These are phyloP conservation scores for Conus betulinus DNA, from an alignment of 1,140 invertebrate genomes.

Conservation along the genomic window DNA sequence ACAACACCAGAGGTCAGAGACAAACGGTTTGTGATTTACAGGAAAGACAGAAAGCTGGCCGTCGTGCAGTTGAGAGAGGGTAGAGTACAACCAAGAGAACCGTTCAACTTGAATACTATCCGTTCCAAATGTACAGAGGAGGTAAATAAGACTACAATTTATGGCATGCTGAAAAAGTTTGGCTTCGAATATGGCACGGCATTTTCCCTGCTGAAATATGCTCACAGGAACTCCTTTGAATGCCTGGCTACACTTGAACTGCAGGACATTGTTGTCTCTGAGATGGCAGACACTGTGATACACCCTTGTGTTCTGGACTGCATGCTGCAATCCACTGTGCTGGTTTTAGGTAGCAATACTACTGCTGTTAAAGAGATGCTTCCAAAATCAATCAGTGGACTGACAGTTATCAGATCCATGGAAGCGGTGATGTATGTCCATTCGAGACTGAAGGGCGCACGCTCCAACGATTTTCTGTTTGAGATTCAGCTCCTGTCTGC, in stretches of 20 bases:
- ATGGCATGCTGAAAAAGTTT: conserved; percentile 44
- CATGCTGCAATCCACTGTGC: conserved; percentile 51
- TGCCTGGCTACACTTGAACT: conserved; percentile 53
- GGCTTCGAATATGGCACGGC: conserved; percentile 55
- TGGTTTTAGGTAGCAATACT: neutral
- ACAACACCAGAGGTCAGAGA: neutral
- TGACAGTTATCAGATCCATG: conserved; percentile 16
- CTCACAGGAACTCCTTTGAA: conserved; percentile 43
- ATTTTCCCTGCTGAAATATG: conserved; percentile 44
- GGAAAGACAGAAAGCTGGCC: neutral
- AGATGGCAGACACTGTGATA: conserved; percentile 50
- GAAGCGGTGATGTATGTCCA: conserved; percentile 37
- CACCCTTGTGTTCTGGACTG: conserved; percentile 60
- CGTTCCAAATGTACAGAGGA: conserved; percentile 43
- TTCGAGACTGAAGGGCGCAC: conserved; percentile 26
- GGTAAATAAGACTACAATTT: conserved; percentile 46
- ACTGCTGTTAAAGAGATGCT: conserved; percentile 9
- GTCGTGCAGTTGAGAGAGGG: neutral
- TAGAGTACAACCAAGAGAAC: neutral
- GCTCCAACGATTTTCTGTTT: conserved; percentile 35
- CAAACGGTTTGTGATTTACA: neutral
- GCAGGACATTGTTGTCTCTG: conserved; percentile 41
- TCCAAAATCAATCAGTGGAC: conserved; percentile 27
- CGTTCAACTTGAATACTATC: conserved; percentile 32
- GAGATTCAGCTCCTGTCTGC: conserved; percentile 44